A percentile compares a stretch with the other conserved stretches of the same genome.
Conservation (phyloP, 2,888 invertebrate genomes). For the Apocheima hispidaria region DNA sequence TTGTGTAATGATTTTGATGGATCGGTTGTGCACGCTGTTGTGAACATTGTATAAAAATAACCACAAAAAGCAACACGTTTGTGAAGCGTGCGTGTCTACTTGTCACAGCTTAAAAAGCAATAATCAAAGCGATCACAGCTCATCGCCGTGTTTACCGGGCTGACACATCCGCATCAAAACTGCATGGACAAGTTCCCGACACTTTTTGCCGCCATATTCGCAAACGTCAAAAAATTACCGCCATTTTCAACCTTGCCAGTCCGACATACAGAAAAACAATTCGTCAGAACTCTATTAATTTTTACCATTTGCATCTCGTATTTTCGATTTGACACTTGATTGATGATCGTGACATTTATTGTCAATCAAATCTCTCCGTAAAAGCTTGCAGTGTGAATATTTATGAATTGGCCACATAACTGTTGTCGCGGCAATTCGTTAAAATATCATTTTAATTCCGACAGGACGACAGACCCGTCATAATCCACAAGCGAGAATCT, state of each 20-base stretch:
- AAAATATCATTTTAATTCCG: slow-evolving; percentile 74
- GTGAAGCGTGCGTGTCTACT: slow-evolving; percentile 10
- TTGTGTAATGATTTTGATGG: slow-evolving; percentile 4
- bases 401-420: slow-evolving; percentile 70
- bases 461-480: slow-evolving; percentile 56
- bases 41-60: slow-evolving; percentile 32
- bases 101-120: slow-evolving; percentile 62
- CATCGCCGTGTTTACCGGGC: slow-evolving; percentile 57
- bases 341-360: slow-evolving; percentile 75
- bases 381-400: slow-evolving; percentile 80
- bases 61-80: slow-evolving; percentile 51
- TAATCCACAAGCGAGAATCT: slow-evolving; percentile 60
- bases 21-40: background rate
- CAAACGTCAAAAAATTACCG: slow-evolving; percentile 36
- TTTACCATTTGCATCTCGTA: slow-evolving; percentile 57
- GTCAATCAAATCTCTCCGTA: slow-evolving; percentile 76
- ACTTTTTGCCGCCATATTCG: slow-evolving; percentile 56
- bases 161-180: slow-evolving; percentile 65
- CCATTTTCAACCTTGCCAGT: slow-evolving; percentile 38
- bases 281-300: slow-evolving; percentile 49
- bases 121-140: slow-evolving; percentile 62
- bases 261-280: slow-evolving; percentile 34
- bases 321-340: slow-evolving; percentile 71
- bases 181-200: slow-evolving; percentile 76
- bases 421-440: slow-evolving; percentile 65